Evolutionary conservation across 2,113 vertebrate species (phyloP).

Genomic region (Bufo bufo): DNA sequence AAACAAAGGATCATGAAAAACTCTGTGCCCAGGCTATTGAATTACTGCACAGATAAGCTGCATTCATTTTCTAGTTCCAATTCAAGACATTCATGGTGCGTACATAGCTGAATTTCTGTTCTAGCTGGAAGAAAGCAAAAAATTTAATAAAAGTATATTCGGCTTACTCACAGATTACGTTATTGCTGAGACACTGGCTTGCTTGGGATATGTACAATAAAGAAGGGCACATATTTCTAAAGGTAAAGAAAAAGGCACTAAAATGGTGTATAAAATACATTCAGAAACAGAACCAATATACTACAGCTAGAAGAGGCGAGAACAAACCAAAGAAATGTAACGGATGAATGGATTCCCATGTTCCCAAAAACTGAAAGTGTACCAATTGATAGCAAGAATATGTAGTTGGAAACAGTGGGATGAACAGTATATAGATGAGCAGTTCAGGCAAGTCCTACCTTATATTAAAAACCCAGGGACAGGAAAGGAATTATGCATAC

Average conservation of each 20-base stretch:
- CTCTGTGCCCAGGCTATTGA: background rate
- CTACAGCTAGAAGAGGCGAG: background rate
- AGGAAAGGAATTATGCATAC: too few species aligned
- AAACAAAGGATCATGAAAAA: background rate
- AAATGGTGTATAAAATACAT: constrained; percentile 23
- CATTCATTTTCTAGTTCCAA: background rate
- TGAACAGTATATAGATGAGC: background rate
- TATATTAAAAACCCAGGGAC: too few species aligned
- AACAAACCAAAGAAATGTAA: background rate
- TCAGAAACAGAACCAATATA: constrained; percentile 11
- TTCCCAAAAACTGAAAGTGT: too few species aligned
- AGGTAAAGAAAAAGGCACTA: constrained; percentile 47
- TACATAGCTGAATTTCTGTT: background rate
- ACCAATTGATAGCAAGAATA: too few species aligned
- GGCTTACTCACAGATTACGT: background rate
- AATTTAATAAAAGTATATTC: constrained; percentile 1
- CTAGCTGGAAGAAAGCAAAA: background rate
- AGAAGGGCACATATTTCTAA: constrained; percentile 10
- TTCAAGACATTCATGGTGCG: background rate
- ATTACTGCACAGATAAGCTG: background rate
- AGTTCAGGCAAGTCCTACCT: background rate
- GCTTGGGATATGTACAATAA: background rate
- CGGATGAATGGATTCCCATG: background rate
- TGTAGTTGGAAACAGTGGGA: background rate
- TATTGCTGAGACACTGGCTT: constrained; percentile 27